Evolutionary conservation across 2,113 vertebrate genomes (phyloP).

Genomic region (Amphiprion ocellaris): DNA sequence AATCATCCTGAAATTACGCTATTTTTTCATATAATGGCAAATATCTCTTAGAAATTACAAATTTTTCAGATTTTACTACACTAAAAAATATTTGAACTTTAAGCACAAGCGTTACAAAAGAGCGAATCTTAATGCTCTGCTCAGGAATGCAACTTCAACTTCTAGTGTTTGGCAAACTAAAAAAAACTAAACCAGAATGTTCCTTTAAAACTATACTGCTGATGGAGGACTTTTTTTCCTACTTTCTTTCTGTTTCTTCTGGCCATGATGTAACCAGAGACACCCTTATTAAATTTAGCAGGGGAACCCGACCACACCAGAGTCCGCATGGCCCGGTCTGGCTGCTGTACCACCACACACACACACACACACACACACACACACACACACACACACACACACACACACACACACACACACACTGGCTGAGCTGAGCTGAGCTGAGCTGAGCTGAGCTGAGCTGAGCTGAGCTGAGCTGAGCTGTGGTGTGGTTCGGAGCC

Average conservation of each 20-base stretch:
- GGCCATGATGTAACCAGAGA: constrained; percentile 71
- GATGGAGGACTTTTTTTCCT: constrained; percentile 10
- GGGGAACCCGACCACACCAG: constrained; percentile 61
- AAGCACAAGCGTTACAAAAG: too few relatives aligned
- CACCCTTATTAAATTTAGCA: constrained; percentile 73
- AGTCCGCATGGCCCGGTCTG: constrained; percentile 48
- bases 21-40: too few relatives aligned
- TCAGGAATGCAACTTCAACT: neutral
- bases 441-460: constrained; percentile 44
- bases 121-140: too few relatives aligned
- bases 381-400: constrained; percentile 25
- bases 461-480: constrained; percentile 36
- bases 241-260: constrained; percentile 44
- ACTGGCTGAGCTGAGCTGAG: constrained; percentile 36
- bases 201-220: constrained; percentile 12
- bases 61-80: too few relatives aligned
- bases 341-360: constrained; percentile 36
- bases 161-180: neutral
- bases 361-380: constrained; percentile 20
- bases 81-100: too few relatives aligned
- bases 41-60: too few relatives aligned
- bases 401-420: constrained; percentile 39
- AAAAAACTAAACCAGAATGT: neutral
- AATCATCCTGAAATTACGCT: too few relatives aligned
- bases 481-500: constrained; percentile 64